Evolutionary conservation across 2,113 vertebrate genomes (phyloP), one percentile per base, ranked within the genome.

Genomic region (Monarcha castaneiventris): DNA sequence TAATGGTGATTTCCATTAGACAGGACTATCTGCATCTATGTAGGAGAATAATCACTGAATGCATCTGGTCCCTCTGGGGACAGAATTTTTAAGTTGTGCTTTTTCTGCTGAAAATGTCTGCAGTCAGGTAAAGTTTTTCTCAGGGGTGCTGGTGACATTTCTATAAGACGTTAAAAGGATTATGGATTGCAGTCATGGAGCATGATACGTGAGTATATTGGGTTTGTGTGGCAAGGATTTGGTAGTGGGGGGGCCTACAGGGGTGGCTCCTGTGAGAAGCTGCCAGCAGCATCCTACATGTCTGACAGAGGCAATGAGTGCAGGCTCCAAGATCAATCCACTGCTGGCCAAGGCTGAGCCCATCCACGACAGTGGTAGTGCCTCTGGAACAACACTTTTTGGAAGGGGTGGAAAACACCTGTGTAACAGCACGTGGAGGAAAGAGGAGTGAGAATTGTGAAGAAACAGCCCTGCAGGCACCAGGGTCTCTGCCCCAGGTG

Each of bases 311-410:
- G 15, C 22, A 72, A 7, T 72, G 58, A 7, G 20, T 62, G 41
- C 32, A 4, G 10, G 73, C 66, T 89, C 46, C 35, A n/a, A 10
- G 52, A 23, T 10, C 7, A 32, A 37, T 23, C 32, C 7, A 6
- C 59, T 13, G 11, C 79, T 67, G n/a, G 48, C 22, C 32, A 17
- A 23, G 48, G 66, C 27, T 25, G 41, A 79, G 66, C 41, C 41
- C 22, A 29, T 29, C 72, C 37, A 21, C 0, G 0, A 20, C 27
- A 6, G 29, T 64, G 49, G 43, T 27, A 58, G 26, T 0, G 0
- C 46, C n/a, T 73, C 59, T 66, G 51, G 10, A 48, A 46, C 13
- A 58, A 46, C 14, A 13, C 27, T 33, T 62, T 16, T 7, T 30
- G 52, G 29, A 44, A 16, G 33, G 10, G 17, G 19, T 19, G 9